Base-by-base conservation (phyloP, 2,797 vertebrate species). In the Cottoperca gobio region DNA sequence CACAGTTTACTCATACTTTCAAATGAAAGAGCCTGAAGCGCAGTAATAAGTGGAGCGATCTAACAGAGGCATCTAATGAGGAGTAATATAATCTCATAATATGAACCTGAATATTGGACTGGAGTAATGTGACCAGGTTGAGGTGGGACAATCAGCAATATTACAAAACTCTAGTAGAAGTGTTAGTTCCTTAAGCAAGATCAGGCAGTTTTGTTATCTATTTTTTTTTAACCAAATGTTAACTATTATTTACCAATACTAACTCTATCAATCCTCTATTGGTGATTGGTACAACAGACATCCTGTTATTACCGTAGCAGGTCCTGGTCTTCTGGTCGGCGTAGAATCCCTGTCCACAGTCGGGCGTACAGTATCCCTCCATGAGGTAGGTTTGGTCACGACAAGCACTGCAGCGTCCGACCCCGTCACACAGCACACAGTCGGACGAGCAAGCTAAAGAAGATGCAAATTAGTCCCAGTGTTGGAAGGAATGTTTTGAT, bases 321-420 rank as follows among this genome's bases (percentile, higher is more conserved):
- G 82, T 88, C 57, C 94, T 93, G 45, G 86, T 96, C 83, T 70
- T 68, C 4, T 26, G 62, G 68, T 96, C 93, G 6, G 91, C 79
- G 8, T 95, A 95, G 90, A 95, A 96, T 45, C 96, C 96, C 1
- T 63, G 94, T 42, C 95, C 94, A 81, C 98, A 99, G 85, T 92
- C 94, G 4, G 94, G 84, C 21, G 96, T 86, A 70, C 98, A 99
- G 60, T 88, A 80, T 6, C 94, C 94, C 0, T 89, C 90, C 86
- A 96, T 96, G 76, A 97, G 92, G 86, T 93, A 96, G 1, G 73
- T 94, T 19, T 83, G 90, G 3, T 87, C 84, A 8, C 86, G 86
- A 75, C 98, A 99, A 10, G 93, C 85, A 11, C 43, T 86, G 91
- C 98, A 99, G 54, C 42, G 78, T 24, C 85, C 91, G 8, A 70